Percentiles rank a stretch among this genome's conserved stretches.
These are phyloP conservation scores for Elanoides forficatus DNA, from an alignment of 2,113 vertebrate genomes.

Conservation along the genomic window DNA sequence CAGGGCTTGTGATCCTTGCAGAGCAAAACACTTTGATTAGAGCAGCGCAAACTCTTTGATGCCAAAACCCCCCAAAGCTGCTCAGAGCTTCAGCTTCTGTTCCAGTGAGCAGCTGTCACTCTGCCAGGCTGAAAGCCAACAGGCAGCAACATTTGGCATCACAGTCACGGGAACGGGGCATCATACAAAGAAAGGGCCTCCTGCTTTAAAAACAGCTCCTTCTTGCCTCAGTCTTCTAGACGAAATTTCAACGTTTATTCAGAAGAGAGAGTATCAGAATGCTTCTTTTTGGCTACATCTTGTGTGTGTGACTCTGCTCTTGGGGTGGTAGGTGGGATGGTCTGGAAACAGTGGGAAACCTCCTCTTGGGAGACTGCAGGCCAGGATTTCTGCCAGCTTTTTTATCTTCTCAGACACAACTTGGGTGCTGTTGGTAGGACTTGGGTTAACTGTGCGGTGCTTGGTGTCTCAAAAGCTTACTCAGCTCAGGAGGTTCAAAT, in stretches of 20 bases:
- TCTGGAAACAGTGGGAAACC: not conserved
- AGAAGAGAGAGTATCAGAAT: not conserved
- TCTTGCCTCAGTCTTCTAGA: not conserved
- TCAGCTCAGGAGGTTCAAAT: not conserved
- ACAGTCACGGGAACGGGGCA: not conserved
- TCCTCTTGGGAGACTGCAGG: not conserved
- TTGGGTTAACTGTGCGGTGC: not conserved
- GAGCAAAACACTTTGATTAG: conserved; percentile 44
- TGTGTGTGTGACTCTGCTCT: not conserved
- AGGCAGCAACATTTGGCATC: not conserved
- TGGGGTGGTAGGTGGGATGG: not conserved
- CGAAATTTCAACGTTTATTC: not conserved
- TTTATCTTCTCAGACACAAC: not conserved
- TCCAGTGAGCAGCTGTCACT: conserved; percentile 49
- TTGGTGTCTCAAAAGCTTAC: not conserved
- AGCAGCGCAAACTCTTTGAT: not conserved
- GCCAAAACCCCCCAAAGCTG: not conserved
- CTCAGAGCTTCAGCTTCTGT: not conserved
- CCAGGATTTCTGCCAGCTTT: not conserved
- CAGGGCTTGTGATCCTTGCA: conserved; percentile 14
- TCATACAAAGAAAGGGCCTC: not conserved
- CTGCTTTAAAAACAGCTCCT: not conserved
- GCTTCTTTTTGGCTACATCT: not conserved
- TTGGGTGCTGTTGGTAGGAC: not conserved
- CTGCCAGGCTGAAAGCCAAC: not conserved